Evolutionary conservation across 2,888 invertebrate species (phyloP).

Genomic region (Ormyrus labotus): DNA sequence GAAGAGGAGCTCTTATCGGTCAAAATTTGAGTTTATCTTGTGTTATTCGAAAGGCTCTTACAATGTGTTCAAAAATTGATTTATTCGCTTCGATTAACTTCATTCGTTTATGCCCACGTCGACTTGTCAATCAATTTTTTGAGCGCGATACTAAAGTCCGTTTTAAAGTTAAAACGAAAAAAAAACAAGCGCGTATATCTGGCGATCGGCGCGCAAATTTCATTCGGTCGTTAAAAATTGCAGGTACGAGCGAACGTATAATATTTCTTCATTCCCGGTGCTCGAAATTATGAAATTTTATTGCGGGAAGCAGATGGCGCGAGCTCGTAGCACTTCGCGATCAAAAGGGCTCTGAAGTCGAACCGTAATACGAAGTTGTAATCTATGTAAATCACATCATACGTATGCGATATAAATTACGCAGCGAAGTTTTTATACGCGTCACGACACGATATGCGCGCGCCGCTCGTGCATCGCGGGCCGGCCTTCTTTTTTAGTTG

Average conservation of each 20-base stretch:
- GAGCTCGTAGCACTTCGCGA: not conserved
- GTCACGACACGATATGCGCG: not conserved
- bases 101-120: not conserved
- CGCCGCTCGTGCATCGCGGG: too few relatives aligned
- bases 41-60: not conserved
- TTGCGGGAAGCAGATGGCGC: conserved; percentile 7
- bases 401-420: not conserved
- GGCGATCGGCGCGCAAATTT: too few relatives aligned
- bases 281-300: conserved; percentile 10
- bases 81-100: conserved; percentile 6
- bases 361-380: conserved; percentile 1
- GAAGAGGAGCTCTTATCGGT: not conserved
- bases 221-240: too few relatives aligned
- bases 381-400: conserved; percentile 28
- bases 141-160: not conserved
- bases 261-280: conserved; percentile 3
- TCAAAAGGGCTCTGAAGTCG: not conserved
- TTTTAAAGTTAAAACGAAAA: too few relatives aligned
- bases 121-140: not conserved
- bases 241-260: too few relatives aligned
- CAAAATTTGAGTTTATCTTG: conserved; percentile 12
- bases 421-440: conserved; percentile 5
- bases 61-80: not conserved
- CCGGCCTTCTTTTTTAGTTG: too few relatives aligned
- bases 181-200: too few relatives aligned